Conservation (phyloP, 2,888 invertebrate genomes). For the Abscondita cerata region DNA sequence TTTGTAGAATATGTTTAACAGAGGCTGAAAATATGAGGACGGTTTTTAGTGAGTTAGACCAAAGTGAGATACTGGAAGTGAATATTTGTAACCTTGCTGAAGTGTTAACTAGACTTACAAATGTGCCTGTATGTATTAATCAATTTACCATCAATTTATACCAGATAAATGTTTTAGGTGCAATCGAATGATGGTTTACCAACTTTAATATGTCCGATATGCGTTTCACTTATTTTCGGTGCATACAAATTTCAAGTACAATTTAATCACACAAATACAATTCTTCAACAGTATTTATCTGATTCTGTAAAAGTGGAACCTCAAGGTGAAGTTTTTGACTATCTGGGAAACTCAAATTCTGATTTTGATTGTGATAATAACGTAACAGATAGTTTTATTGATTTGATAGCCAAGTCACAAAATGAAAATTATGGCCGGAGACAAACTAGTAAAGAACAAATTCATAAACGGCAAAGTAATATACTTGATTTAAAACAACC, state of each 20-base stretch:
- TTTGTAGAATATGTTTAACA: conserved; percentile 44
- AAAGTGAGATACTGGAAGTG: conserved; percentile 36
- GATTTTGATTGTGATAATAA: conserved; percentile 31
- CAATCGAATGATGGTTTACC: conserved; percentile 37
- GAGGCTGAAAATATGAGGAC: conserved; percentile 39
- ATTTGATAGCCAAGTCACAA: conserved; percentile 28
- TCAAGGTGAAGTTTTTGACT: conserved; percentile 21
- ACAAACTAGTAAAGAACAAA: conserved; percentile 32
- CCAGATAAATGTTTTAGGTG: conserved; percentile 28
- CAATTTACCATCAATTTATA: background rate
- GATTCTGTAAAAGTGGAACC: conserved; percentile 35
- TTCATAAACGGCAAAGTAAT: conserved; percentile 30
- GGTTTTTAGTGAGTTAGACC: conserved; percentile 38
- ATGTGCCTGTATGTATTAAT: conserved; percentile 36
- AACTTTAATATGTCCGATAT: conserved; percentile 40
- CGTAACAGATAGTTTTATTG: conserved; percentile 27
- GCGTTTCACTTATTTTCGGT: conserved; percentile 38
- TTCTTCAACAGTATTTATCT: conserved; percentile 40
- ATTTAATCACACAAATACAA: conserved; percentile 40
- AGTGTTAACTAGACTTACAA: conserved; percentile 38
- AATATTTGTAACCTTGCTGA: conserved; percentile 37
- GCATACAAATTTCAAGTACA: conserved; percentile 44
- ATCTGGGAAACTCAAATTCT: conserved; percentile 20
- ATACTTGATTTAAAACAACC: conserved; percentile 13
- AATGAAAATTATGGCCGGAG: conserved; percentile 27